Percentiles rank a stretch among this genome's conserved stretches.
These are phyloP conservation scores for Paramuricea clavata DNA, from an alignment of 92 coral and sea anemone genomes.

Conservation along the genomic window DNA sequence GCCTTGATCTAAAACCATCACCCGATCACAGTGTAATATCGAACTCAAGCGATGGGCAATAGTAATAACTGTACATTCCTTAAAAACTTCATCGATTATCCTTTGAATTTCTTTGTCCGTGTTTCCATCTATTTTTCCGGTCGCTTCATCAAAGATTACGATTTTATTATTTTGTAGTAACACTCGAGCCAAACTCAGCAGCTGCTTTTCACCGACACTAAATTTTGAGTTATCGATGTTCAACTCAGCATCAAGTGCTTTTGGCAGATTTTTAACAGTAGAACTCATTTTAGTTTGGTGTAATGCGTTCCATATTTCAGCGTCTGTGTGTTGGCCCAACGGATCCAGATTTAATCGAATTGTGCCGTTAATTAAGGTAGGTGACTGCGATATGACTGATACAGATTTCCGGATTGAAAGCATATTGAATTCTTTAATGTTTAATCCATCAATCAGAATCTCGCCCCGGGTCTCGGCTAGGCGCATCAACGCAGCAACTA, in stretches of 20 bases:
- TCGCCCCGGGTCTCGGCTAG: neutral
- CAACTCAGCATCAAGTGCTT: neutral
- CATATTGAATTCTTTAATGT: no score
- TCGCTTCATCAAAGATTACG: neutral
- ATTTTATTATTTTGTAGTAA: no score
- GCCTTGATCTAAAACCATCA: neutral
- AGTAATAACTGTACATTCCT: neutral
- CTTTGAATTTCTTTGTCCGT: neutral
- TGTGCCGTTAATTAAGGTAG: neutral
- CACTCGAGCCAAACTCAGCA: neutral
- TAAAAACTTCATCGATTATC: neutral
- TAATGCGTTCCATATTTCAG: neutral
- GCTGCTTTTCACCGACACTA: neutral
- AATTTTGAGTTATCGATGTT: neutral
- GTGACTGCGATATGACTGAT: neutral
- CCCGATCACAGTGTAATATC: neutral
- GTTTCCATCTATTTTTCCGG: neutral
- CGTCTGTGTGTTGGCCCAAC: neutral
- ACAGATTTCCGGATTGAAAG: neutral
- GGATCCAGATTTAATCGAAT: neutral
- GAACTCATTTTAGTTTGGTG: neutral
- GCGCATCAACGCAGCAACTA: neutral
- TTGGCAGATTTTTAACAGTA: neutral
- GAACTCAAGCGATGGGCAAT: neutral
- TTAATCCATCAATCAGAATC: neutral